A percentile compares a stretch with the other conserved stretches of the same genome.
Conservation (phyloP, 2,888 invertebrate species). For the Stenolophus ochropezus region DNA sequence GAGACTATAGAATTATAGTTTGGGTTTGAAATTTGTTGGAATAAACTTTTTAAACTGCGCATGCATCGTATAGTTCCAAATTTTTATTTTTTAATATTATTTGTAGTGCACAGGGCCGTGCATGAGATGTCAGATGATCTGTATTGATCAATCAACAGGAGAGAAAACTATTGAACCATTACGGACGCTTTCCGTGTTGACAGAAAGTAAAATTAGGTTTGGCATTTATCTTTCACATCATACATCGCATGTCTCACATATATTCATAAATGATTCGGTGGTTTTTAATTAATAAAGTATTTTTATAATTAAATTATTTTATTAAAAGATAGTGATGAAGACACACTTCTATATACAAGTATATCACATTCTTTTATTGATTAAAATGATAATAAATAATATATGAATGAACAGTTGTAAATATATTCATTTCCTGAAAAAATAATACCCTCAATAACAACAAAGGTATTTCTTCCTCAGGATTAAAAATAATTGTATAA, state of each 20-base stretch:
- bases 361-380: constrained; percentile 59
- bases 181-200: constrained; percentile 82
- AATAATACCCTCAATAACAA: neutral
- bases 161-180: constrained; percentile 86
- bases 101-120: constrained; percentile 85
- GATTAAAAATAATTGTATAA: constrained; percentile 21
- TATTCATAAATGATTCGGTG: constrained; percentile 47
- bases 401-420: constrained; percentile 51
- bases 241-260: neutral
- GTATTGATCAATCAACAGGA: constrained; percentile 91
- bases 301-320: constrained; percentile 38
- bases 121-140: constrained; percentile 96
- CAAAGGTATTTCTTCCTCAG: constrained; percentile 21
- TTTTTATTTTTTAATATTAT: neutral
- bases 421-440: constrained; percentile 25
- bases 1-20: too few relatives aligned
- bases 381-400: constrained; percentile 56
- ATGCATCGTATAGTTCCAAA: too few relatives aligned
- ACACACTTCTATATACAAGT: constrained; percentile 53
- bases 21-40: too few relatives aligned
- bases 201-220: constrained; percentile 85
- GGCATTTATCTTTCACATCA: constrained; percentile 79
- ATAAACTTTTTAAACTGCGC: too few relatives aligned
- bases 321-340: constrained; percentile 29
- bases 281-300: constrained; percentile 27